These are phyloP conservation scores for Hypothenemus hampei DNA, from an alignment of 1,140 invertebrate genomes.

Conservation along the genomic window DNA sequence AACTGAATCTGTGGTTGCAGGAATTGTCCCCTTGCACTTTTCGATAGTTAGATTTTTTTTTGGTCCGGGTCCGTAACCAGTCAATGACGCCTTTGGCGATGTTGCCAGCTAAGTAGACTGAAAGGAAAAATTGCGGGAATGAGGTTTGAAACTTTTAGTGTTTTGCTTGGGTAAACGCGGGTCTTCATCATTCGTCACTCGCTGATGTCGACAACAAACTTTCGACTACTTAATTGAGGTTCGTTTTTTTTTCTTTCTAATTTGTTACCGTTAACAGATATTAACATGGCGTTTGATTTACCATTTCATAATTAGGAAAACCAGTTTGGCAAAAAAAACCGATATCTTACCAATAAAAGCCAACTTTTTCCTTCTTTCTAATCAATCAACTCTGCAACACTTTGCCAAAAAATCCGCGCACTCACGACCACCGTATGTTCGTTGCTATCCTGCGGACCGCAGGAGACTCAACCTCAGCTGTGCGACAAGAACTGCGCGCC, in stretches of 20 bases:
- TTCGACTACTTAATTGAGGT: no score
- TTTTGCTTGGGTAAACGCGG: slow-evolving; percentile 6
- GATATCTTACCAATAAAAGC: no score
- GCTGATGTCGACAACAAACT: background rate
- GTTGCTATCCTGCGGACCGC: slow-evolving; percentile 24
- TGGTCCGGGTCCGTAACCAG: slow-evolving; percentile 2
- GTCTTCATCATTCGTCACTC: no score
- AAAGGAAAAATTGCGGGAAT: slow-evolving; percentile 5
- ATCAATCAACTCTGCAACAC: slow-evolving; percentile 5
- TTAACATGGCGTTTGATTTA: no score
- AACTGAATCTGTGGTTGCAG: no score
- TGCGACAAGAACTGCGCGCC: slow-evolving; percentile 32
- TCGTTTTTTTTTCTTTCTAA: no score
- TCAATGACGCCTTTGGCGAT: slow-evolving; percentile 4
- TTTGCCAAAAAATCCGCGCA: slow-evolving; percentile 9
- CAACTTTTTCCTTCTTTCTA: no score
- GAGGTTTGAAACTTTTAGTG: background rate
- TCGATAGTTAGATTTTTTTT: no score
- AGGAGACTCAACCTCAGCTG: slow-evolving; percentile 20
- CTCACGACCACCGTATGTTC: slow-evolving; percentile 5
- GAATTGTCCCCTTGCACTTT: no score
- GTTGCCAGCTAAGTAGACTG: slow-evolving; percentile 8
- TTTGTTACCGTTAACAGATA: no score
- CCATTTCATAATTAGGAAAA: no score
- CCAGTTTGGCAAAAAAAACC: no score